phyloP scores from a whole-genome alignment of 2,113 vertebrate species.

The Charina bottae region DNA sequence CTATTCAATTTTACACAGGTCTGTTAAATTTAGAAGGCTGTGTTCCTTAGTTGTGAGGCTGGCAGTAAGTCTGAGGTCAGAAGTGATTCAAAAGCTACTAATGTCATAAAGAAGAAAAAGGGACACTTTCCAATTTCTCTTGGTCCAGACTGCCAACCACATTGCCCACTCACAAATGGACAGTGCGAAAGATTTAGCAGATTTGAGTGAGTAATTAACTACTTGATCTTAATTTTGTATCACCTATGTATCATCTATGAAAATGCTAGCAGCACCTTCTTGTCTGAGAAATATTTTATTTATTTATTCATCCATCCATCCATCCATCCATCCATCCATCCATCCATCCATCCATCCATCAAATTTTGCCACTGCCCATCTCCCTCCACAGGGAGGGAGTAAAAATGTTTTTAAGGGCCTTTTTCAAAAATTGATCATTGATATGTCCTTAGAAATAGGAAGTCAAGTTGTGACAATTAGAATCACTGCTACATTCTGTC shows the following conservation, averaged over 20 bases:
- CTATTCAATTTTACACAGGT: neutral
- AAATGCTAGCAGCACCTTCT: neutral
- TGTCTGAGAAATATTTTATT: neutral
- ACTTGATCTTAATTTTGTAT: neutral
- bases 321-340: too few species aligned
- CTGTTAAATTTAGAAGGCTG: neutral
- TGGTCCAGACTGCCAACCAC: neutral
- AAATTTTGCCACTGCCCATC: too few species aligned
- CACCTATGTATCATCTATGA: neutral
- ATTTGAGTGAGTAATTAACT: neutral
- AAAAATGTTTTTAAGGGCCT: neutral
- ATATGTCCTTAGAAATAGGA: neutral
- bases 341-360: too few species aligned
- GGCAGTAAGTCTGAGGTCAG: neutral
- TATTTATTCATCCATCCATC: too few species aligned
- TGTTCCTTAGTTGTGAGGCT: neutral
- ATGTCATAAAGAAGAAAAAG: neutral
- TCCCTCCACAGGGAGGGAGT: neutral
- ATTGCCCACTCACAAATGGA: neutral
- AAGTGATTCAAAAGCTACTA: neutral
- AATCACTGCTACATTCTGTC: neutral
- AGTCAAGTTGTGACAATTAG: neutral
- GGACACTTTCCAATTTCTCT: neutral
- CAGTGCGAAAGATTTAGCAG: neutral
- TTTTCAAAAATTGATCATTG: neutral